Percentiles rank a stretch among this genome's conserved stretches.
These are phyloP conservation scores for Tamandua tetradactyla DNA, from an alignment of 2,797 vertebrate species.

Conservation along the genomic window DNA sequence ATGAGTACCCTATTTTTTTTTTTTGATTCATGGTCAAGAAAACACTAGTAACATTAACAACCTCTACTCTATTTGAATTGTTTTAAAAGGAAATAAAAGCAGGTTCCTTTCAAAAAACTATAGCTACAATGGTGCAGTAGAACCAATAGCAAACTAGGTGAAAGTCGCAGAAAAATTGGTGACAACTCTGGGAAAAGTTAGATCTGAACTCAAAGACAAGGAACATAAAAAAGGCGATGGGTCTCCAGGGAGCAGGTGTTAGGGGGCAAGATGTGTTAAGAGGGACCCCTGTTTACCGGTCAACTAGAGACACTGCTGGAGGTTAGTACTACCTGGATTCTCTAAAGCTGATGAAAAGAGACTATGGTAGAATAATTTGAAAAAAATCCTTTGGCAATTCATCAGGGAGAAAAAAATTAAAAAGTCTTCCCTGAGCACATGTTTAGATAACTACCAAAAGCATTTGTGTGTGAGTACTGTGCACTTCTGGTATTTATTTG, in stretches of 20 bases:
- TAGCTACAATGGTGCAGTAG: not conserved
- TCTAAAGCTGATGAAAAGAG: not conserved
- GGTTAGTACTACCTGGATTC: not conserved
- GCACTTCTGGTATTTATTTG: not conserved
- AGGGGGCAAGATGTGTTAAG: no score
- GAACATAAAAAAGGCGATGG: not conserved
- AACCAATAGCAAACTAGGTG: not conserved
- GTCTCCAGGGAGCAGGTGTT: not conserved
- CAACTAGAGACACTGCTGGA: not conserved
- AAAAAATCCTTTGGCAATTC: not conserved
- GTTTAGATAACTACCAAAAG: not conserved
- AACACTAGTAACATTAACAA: conserved; percentile 22
- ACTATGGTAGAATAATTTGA: not conserved
- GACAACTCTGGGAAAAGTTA: not conserved
- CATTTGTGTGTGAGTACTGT: not conserved
- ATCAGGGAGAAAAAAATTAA: not conserved
- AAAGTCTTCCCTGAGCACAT: not conserved
- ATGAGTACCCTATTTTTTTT: not conserved
- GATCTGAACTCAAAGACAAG: not conserved
- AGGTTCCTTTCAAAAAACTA: not conserved
- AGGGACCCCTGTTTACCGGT: not conserved
- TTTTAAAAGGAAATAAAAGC: conserved; percentile 16
- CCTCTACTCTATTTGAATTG: not conserved
- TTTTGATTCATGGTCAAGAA: conserved; percentile 51
- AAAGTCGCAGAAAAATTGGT: not conserved